These are phyloP conservation scores for Strigops habroptila DNA, from an alignment of 2,113 vertebrate species.

Conservation along the genomic window DNA sequence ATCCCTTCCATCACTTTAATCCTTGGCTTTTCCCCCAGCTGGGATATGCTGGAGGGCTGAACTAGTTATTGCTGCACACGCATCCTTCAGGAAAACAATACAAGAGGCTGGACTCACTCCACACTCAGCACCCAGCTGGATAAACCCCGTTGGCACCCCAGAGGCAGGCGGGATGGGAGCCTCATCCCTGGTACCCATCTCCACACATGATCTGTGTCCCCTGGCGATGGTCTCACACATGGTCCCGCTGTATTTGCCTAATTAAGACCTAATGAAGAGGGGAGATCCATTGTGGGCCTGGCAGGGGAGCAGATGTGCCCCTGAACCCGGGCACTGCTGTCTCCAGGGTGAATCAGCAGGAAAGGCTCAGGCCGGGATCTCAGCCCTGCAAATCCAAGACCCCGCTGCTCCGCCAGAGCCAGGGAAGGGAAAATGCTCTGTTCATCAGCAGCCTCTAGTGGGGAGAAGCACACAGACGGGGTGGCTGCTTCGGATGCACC, in stretches of 20 bases:
- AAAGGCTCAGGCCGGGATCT: background rate
- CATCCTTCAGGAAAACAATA: background rate
- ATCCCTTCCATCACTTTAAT: background rate
- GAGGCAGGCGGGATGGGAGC: background rate
- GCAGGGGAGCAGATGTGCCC: background rate
- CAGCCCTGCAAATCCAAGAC: background rate
- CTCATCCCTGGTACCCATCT: background rate
- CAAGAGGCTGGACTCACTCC: background rate
- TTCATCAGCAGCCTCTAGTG: constrained; percentile 59
- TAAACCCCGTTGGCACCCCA: background rate
- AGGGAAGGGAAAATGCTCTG: background rate
- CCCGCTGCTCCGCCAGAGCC: background rate
- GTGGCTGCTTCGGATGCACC: accelerated
- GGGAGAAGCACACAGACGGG: background rate
- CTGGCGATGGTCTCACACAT: background rate
- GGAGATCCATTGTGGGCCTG: background rate
- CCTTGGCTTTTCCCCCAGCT: background rate
- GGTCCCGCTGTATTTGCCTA: background rate
- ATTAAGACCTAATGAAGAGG: background rate
- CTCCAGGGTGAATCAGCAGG: constrained; percentile 39
- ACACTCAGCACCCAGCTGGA: background rate
- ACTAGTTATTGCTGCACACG: accelerated
- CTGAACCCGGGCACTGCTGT: background rate
- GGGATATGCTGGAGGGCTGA: background rate
- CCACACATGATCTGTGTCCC: accelerated